Conservation (phyloP, 2,888 invertebrate species). For the Microplitis deprimator region DNA sequence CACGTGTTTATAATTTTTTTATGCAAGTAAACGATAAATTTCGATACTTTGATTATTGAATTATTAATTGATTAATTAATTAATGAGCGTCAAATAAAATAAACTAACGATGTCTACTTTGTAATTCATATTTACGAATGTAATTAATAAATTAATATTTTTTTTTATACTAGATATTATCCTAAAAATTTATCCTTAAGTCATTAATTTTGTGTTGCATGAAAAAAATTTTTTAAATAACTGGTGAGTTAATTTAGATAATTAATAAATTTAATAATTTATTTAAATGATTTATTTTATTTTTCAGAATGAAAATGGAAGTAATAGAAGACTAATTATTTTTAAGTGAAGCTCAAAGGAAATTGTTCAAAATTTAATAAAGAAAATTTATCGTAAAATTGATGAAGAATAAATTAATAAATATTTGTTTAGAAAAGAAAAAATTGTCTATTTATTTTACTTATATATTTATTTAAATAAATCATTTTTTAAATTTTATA, state of each 20-base stretch:
- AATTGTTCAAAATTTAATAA: constrained; percentile 13
- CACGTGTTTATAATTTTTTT: neutral
- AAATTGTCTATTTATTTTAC: constrained; percentile 6
- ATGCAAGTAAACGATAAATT: neutral
- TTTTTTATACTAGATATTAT: constrained; percentile 1
- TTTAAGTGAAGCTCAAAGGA: constrained; percentile 39
- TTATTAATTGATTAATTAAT: neutral
- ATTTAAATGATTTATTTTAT: neutral
- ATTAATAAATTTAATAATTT: neutral
- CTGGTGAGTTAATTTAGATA: neutral
- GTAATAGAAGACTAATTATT: constrained; percentile 42
- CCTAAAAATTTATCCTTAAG: neutral
- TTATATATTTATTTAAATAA: neutral
- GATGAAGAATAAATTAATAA: constrained; percentile 29
- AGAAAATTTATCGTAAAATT: constrained; percentile 14
- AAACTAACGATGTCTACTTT: constrained; percentile 24
- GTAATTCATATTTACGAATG: neutral
- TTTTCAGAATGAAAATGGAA: constrained; percentile 56
- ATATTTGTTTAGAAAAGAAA: constrained; percentile 20
- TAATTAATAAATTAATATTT: neutral
- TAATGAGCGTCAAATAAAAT: constrained; percentile 5
- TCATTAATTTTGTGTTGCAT: neutral
- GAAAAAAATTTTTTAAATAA: neutral
- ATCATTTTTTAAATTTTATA: constrained; percentile 8
- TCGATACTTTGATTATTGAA: neutral